Evolutionary conservation across 2,888 invertebrate genomes (phyloP), one percentile per base, ranked within the genome.

Genomic region (Nezara viridula): DNA sequence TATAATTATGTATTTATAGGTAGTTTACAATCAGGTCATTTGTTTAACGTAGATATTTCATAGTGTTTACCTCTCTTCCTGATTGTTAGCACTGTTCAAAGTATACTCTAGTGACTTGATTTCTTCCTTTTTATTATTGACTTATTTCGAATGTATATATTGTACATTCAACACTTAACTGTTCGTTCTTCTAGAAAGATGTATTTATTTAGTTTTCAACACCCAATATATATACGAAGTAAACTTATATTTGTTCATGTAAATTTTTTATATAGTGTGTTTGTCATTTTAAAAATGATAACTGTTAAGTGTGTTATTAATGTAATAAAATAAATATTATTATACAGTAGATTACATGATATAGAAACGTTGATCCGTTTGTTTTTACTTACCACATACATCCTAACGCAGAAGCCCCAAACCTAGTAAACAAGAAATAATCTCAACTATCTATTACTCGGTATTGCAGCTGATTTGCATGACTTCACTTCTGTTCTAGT

Each of bases 241-340:
- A 81, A 81, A 81, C 40, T 40, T 77, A 47, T 81, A 81, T 81
- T 81, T 81, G 81, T 81, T 81, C 40, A 81, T 81, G 44, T 81
- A 81, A 81, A 81, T 81, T 81, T 81, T 81, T 81, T 81, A 81
- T 81, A 81, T 44, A 81, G 81, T n/a, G 77, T 77, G 81, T 81
- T 81, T 81, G 81, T 81, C 81, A 81, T 81, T 81, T 44, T 47
- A 81, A 44, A 81, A 40, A 81, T 47, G 66, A 44, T 81, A 81
- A 44, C 24, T 47, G 40, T 47, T 81, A 81, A 47, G 81, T 81
- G 81, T 81, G 81, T 81, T 81, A 81, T 81, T 24, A 81, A 73
- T 73, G 66, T 73, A 73, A 73, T 73, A 73, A 73, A 73, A 37
- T 73, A 27, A 73, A 73, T 73, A 73, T 73, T 60, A 60, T 60